phyloP scores from a whole-genome alignment of 2,888 invertebrate genomes.

The Drosophila mulleri region DNA sequence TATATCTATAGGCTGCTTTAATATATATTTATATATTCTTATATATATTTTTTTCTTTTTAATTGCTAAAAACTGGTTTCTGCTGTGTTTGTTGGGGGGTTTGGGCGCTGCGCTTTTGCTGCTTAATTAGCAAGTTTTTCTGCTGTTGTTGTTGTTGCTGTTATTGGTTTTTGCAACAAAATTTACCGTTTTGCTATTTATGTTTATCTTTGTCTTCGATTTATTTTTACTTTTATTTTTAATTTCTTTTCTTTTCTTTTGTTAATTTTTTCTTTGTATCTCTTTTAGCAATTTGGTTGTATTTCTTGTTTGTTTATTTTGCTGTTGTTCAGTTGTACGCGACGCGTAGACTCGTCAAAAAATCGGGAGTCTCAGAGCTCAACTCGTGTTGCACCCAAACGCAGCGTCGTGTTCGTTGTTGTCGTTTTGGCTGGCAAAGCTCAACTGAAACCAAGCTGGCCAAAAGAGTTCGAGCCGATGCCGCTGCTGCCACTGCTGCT shows the following conservation, averaged over 20 bases:
- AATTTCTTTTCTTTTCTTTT: conserved; percentile 5
- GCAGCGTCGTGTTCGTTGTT: conserved; percentile 74
- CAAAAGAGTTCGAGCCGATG: conserved; percentile 39
- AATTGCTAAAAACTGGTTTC: conserved; percentile 40
- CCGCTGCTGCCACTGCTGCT: conserved; percentile 4
- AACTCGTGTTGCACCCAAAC: conserved; percentile 66
- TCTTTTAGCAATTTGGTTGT: conserved; percentile 15
- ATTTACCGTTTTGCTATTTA: conserved; percentile 51
- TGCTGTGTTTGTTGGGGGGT: conserved; percentile 1
- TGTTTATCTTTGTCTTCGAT: conserved; percentile 43
- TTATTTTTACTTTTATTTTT: conserved; percentile 29
- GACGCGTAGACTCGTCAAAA: conserved; percentile 64
- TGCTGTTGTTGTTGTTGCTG: conserved; percentile 13
- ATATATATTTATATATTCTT: conserved; percentile 14
- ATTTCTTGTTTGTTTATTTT: conserved; percentile 26
- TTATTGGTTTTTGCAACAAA: conserved; percentile 21
- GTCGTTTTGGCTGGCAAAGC: conserved; percentile 81
- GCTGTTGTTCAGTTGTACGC: conserved; percentile 43
- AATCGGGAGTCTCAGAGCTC: conserved; percentile 35
- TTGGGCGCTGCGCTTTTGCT: conserved; percentile 36
- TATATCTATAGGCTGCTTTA: conserved; percentile 9
- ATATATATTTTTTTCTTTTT: conserved; percentile 22
- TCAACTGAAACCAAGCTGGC: conserved; percentile 74
- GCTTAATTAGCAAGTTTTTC: conserved; percentile 53
- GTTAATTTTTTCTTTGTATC: conserved; percentile 17